phyloP scores from a whole-genome alignment of 2,113 vertebrate species.

The Thunnus thynnus region DNA sequence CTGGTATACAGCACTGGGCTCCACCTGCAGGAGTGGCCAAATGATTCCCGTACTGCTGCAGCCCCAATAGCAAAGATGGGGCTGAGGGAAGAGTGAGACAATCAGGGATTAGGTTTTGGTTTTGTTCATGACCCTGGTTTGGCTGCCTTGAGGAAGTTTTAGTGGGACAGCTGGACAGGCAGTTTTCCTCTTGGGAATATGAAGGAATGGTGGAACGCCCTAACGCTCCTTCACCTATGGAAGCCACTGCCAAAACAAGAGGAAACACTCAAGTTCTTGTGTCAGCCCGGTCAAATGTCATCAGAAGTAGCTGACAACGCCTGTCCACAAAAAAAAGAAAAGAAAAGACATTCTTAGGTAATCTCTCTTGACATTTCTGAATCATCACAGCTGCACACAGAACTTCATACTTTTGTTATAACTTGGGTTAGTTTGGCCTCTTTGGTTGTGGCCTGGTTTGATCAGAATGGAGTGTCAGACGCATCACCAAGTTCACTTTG shows the following conservation, averaged over 20 bases:
- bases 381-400: conserved; percentile 24
- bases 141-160: conserved; percentile 52
- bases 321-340: conserved; percentile 27
- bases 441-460: conserved; percentile 11
- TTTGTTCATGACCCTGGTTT: conserved; percentile 40
- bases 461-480: not conserved
- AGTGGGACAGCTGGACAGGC: conserved; percentile 65
- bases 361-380: conserved; percentile 39
- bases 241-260: conserved; percentile 61
- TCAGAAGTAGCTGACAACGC: conserved; percentile 54
- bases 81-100: conserved; percentile 46
- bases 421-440: not conserved
- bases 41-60: conserved; percentile 25
- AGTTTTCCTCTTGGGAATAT: conserved; percentile 61
- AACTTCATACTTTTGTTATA: not conserved
- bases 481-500: not conserved
- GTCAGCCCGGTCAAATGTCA: conserved; percentile 53
- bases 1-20: conserved; percentile 33
- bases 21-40: conserved; percentile 62
- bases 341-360: conserved; percentile 46
- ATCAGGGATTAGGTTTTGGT: conserved; percentile 59
- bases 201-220: conserved; percentile 64
- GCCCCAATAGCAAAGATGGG: conserved; percentile 30
- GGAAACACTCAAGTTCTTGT: conserved; percentile 63
- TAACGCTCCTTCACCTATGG: conserved; percentile 54